Base-by-base conservation (phyloP, 2,888 invertebrate species). In the Achlya flavicornis region DNA sequence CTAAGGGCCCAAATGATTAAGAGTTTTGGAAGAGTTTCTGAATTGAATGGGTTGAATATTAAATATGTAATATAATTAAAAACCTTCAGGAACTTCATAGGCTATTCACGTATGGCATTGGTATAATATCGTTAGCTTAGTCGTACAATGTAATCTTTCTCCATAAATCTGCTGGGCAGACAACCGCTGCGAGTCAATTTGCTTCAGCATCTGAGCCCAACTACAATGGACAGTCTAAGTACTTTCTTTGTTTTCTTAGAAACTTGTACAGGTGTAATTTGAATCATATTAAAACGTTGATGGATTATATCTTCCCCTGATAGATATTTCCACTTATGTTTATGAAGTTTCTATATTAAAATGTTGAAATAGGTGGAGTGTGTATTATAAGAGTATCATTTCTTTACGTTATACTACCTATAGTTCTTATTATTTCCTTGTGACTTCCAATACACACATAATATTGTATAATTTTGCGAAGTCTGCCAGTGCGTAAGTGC, bases 141-240 rank as follows among this genome's bases (percentile, higher is more conserved):
- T 65, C 62, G 68, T 67, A 41, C 60, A 35, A 19, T 64, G 63
- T 74, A 70, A 66, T 73, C 64, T 68, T 65, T 69, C 33, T 67
- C 69, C 61, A 77, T 78, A 78, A 77, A 78, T 76, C 72, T 61
- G 66, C 58, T 70, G 65, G 61, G 60, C 16, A 65, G 61, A 62
- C 64, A 61, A 43, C 64, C 64, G 67, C 64, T 69, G 62, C 71
- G 71, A 73, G 73, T 78, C 75, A 80, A 81, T 84, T 82, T 79
- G 67, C 74, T 70, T 61, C 64, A 74, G 69, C 82, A 84, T 77
- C 82, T 84, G 83, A 75, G 84, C 71, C 78, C 77, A 64, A 35
- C 62, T 33, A 12, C 48, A 61, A 57, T 57, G 58, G 64, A 67
- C 66, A 68, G 67, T 69, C 63, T 61, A n/a, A n/a, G n/a, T n/a